Percentiles rank a stretch among this genome's conserved stretches.
Conservation (phyloP, 2,797 vertebrate genomes). For the Brachyrhaphis roseni region DNA sequence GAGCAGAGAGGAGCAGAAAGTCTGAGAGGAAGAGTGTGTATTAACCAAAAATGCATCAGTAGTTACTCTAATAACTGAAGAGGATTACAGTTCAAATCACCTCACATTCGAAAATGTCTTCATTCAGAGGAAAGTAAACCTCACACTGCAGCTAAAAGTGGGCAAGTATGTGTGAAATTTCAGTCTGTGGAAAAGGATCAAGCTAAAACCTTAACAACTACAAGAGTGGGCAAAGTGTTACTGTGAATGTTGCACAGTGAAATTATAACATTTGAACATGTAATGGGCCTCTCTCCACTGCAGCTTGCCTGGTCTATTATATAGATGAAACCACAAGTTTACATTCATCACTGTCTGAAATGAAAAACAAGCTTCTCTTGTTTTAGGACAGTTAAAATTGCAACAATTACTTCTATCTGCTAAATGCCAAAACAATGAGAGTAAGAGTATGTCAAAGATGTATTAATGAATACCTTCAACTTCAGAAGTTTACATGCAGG, state of each 20-base stretch:
- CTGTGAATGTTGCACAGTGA: background rate
- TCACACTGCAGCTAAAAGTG: background rate
- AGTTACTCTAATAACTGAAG: background rate
- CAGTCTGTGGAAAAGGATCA: background rate
- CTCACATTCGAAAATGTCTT: constrained; percentile 4
- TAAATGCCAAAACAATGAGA: no score
- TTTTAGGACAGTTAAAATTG: background rate
- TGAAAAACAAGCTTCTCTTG: background rate
- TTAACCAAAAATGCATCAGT: background rate
- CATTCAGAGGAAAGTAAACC: background rate
- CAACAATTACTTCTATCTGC: background rate
- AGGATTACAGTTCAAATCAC: background rate
- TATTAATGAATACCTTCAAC: no score
- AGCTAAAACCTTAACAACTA: background rate
- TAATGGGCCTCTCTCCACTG: background rate
- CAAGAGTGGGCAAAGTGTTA: background rate
- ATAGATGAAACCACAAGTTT: background rate
- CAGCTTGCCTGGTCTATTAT: background rate
- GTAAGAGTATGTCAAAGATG: no score
- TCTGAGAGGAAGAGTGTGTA: background rate
- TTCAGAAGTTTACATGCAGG: no score
- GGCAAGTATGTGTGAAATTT: background rate
- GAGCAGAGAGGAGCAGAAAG: background rate
- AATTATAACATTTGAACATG: background rate
- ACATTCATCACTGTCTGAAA: background rate